Evolutionary conservation across 2,113 vertebrate species (phyloP).

Genomic region (Plecturocebus donacophilus): DNA sequence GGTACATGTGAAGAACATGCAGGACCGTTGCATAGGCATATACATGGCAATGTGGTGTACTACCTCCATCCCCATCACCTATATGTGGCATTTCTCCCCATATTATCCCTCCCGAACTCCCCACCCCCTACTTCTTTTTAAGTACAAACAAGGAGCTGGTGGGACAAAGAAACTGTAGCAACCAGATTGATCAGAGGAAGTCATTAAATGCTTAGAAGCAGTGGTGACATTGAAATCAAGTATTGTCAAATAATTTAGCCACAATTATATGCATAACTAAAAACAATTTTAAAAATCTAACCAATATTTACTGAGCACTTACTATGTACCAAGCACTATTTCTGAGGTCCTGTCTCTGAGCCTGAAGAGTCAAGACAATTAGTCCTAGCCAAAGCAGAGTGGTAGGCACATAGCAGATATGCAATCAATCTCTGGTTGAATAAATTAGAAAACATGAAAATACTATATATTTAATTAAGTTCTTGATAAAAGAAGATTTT

Average conservation of each 20-base stretch:
- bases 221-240: background rate
- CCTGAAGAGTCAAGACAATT: background rate
- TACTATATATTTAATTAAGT: background rate
- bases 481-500: background rate
- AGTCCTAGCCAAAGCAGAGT: background rate
- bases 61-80: too few species aligned
- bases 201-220: background rate
- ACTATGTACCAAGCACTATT: background rate
- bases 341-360: background rate
- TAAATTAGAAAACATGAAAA: background rate
- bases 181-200: background rate
- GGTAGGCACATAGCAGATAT: accelerated
- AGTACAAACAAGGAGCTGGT: background rate
- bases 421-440: background rate
- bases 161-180: background rate
- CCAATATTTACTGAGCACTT: background rate
- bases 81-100: too few species aligned
- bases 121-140: background rate
- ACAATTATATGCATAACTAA: background rate
- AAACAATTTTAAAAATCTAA: background rate
- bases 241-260: background rate
- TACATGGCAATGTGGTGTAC: too few species aligned
- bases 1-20: too few species aligned
- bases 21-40: too few species aligned
- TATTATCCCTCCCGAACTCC: too few species aligned